phyloP scores from a whole-genome alignment of 2,113 vertebrate genomes.

The Colossoma macropomum region DNA sequence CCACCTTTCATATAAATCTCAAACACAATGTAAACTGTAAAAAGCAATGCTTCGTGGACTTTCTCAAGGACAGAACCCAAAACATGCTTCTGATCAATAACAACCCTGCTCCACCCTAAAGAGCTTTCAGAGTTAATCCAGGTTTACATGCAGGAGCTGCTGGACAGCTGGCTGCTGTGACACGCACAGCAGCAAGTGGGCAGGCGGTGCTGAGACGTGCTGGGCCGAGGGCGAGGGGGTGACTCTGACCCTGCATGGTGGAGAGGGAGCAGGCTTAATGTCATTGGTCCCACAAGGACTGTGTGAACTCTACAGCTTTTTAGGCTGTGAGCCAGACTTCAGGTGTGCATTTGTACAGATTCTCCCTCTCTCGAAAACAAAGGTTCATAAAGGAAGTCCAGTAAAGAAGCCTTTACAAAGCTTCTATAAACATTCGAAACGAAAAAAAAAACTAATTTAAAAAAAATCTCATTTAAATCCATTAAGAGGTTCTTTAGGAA shows the following conservation, averaged over 20 bases:
- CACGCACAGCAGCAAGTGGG: background rate
- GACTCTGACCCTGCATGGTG: background rate
- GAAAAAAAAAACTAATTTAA: too few relatives aligned
- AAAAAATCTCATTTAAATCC: too few relatives aligned
- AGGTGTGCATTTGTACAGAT: background rate
- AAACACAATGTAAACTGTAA: too few relatives aligned
- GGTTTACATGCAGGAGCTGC: background rate
- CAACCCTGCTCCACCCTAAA: background rate
- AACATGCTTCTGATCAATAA: background rate
- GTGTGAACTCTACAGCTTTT: background rate
- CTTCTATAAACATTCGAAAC: too few relatives aligned
- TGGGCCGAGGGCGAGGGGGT: background rate
- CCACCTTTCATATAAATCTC: too few relatives aligned
- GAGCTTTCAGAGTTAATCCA: background rate
- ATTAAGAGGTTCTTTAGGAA: too few relatives aligned
- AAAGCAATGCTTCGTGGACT: too few relatives aligned
- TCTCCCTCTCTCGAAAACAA: too few relatives aligned
- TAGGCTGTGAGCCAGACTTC: background rate
- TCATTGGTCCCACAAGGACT: background rate
- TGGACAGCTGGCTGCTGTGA: slow-evolving; percentile 2
- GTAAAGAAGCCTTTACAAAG: too few relatives aligned
- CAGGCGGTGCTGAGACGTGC: background rate
- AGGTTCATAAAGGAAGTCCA: too few relatives aligned
- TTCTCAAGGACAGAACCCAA: too few relatives aligned
- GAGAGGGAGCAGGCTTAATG: background rate